Base-by-base conservation (phyloP, 1,140 invertebrate genomes). In the Eulimnadia texana region DNA sequence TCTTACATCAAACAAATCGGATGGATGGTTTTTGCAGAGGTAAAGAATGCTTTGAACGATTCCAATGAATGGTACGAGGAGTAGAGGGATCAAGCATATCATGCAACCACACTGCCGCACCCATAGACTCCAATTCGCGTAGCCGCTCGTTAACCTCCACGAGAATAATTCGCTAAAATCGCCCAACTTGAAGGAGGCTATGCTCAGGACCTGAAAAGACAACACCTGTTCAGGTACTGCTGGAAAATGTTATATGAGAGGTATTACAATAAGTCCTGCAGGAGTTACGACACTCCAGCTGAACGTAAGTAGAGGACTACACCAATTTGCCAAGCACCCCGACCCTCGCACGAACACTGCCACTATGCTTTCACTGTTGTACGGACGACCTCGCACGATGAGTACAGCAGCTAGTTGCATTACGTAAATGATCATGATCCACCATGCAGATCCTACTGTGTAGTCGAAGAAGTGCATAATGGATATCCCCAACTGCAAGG, bases 271-370 rank as follows among this genome's bases (percentile, higher is more conserved):
- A 2, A 60, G 50, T 90, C 87, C 73, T 88, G 89, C 83, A 2
- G 89, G 88, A 61, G 91, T 69, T 54, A 90, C 74, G 3, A 93
- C 85, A 70, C 88, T 93, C 90, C 90, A 93, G 1, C 82, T 83
- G 68, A 93, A 88, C n/a, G 86, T 85, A 2, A 92, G 72, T 24
- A 90, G 72, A 2, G 82, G 79, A 9, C 84, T 83, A 3, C 80
- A 51, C 58, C 60, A 54, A 53, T 57, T 66, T n/a, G 54, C 61
- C 60, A 64, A 42, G 66, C 64, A 68, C 63, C 63, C 66, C 16
- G 54, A 28, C 27, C 64, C 67, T 1, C 60, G 61, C n/a, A 67
- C 80, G 49, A 89, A 71, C 64, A 85, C 82, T 3, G 80, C 79
- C 1, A 90, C 88, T 50, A 93, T 78, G 24, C 82, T 82, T 68